A percentile compares a stretch with the other conserved stretches of the same genome.
phyloP scores from a whole-genome alignment of 1,140 invertebrate species.

The Armadillidium nasatum region DNA sequence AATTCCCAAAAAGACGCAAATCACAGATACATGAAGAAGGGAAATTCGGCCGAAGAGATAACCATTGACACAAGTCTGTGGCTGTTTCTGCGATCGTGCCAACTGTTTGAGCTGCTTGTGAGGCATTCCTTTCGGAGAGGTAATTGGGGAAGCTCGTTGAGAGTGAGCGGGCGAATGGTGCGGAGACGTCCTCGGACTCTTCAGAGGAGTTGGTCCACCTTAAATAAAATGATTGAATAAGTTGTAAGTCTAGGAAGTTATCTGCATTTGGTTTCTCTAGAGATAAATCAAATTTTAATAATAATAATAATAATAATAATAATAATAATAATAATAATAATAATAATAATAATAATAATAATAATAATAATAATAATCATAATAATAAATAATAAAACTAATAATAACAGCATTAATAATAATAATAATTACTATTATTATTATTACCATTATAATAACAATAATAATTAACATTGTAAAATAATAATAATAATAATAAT shows the following conservation, averaged over 20 bases:
- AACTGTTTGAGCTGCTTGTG: conserved; percentile 16
- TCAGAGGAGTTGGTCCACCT: conserved; percentile 34
- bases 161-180: conserved; percentile 16
- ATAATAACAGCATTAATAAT: too few species aligned
- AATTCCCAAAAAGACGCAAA: conserved; percentile 63
- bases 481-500: too few species aligned
- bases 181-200: conserved; percentile 31
- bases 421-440: too few species aligned
- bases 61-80: conserved; percentile 42
- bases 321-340: neutral
- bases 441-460: too few species aligned
- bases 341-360: too few species aligned
- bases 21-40: conserved; percentile 67
- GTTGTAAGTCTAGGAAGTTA: neutral
- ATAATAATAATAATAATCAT: too few species aligned
- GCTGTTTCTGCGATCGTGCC: conserved; percentile 4
- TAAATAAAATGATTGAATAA: neutral
- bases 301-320: neutral
- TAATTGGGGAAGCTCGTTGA: conserved; percentile 18
- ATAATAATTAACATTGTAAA: too few species aligned
- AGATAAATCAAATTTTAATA: neutral
- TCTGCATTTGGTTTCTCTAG: neutral
- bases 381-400: too few species aligned
- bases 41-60: conserved; percentile 57
- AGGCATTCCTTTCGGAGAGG: conserved; percentile 31